Evolutionary conservation across 2,113 vertebrate species (phyloP).

Genomic region (Theristicus caerulescens): DNA sequence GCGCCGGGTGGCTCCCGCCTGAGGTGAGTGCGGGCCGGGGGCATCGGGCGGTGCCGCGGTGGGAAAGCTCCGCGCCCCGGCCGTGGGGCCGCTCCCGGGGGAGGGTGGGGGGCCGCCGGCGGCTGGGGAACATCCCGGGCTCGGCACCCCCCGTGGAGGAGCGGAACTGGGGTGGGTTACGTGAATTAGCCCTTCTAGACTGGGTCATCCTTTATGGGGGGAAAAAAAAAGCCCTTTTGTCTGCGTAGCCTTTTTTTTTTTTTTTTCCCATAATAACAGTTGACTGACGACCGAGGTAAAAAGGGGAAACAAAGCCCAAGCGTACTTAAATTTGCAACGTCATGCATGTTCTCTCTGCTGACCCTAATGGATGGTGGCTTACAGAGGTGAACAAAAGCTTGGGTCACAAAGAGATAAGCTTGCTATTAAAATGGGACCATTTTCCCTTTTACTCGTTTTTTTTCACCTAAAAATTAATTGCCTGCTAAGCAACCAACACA

Average conservation of each 20-base stretch:
- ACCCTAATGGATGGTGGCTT: background rate
- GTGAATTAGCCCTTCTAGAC: background rate
- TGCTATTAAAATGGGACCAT: fast-evolving
- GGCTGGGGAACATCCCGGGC: background rate
- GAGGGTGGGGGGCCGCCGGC: no score
- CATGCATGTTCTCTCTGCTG: background rate
- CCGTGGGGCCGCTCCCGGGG: no score
- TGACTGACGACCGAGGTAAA: no score
- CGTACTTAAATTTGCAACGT: background rate
- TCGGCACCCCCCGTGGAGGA: fast-evolving
- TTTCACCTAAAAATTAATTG: background rate
- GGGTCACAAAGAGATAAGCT: background rate
- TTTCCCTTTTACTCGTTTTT: background rate
- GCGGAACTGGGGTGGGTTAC: no score
- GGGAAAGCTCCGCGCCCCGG: no score
- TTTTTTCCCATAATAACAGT: background rate
- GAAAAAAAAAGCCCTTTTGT: background rate
- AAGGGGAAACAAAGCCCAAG: background rate
- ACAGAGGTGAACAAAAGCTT: background rate
- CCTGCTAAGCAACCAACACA: background rate
- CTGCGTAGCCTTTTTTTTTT: no score
- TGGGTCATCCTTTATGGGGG: background rate
- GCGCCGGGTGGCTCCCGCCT: background rate
- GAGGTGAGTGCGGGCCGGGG: background rate
- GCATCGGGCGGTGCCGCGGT: no score